These are phyloP conservation scores for Musca vetustissima DNA, from an alignment of 1,140 invertebrate species.

Conservation along the genomic window DNA sequence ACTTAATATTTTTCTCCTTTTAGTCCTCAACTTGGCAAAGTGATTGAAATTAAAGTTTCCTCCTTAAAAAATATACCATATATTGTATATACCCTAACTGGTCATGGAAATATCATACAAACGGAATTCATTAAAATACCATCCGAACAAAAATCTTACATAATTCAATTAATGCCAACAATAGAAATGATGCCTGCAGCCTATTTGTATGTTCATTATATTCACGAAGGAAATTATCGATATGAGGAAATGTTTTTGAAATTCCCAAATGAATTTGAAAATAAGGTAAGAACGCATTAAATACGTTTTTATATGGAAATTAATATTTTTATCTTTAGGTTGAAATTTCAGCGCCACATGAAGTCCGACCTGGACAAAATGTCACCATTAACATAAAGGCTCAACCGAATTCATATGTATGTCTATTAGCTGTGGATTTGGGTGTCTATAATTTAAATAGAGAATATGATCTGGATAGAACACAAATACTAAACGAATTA, in stretches of 20 bases:
- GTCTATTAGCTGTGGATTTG: not conserved
- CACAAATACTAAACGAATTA: not conserved
- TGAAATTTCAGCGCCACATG: not conserved
- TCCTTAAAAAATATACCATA: constrained; percentile 77
- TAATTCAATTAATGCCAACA: constrained; percentile 66
- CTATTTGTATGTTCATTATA: constrained; percentile 45
- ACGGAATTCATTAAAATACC: constrained; percentile 64
- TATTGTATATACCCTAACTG: constrained; percentile 80
- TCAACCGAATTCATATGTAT: not conserved
- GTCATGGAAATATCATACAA: constrained; percentile 79
- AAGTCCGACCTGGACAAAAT: not conserved
- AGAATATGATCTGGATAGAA: not conserved
- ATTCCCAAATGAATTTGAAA: constrained; percentile 4
- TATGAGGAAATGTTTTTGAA: not conserved
- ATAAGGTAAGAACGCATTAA: not conserved
- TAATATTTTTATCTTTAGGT: not conserved
- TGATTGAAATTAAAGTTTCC: constrained; percentile 78
- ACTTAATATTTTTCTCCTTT: not conserved
- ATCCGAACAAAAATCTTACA: constrained; percentile 33
- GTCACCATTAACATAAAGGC: not conserved
- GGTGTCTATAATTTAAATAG: not conserved
- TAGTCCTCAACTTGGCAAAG: constrained; percentile 66
- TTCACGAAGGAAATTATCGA: not conserved
- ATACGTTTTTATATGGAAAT: not conserved
- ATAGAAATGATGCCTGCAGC: constrained; percentile 78